phyloP scores from a whole-genome alignment of 2,113 vertebrate species.

The Petrocephalus zakoni region DNA sequence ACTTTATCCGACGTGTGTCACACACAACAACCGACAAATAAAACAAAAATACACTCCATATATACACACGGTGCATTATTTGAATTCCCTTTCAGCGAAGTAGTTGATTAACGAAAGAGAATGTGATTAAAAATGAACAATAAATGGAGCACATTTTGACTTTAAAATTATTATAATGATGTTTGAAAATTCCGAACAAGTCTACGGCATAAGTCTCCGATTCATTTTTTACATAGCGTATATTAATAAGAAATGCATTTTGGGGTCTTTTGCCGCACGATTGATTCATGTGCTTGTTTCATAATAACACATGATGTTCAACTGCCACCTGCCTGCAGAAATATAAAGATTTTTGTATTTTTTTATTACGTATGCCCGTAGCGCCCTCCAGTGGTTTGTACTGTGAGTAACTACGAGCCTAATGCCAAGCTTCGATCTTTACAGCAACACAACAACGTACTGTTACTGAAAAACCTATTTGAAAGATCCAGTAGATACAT shows the following conservation, averaged over 20 bases:
- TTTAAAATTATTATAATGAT: neutral
- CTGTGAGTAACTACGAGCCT: neutral
- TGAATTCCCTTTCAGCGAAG: neutral
- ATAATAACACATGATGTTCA: neutral
- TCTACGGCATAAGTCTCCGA: no score
- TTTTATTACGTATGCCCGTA: neutral
- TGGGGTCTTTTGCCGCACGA: neutral
- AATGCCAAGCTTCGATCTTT: neutral
- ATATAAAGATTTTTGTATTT: neutral
- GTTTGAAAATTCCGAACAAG: neutral
- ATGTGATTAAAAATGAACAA: conserved; percentile 40
- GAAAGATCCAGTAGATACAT: neutral
- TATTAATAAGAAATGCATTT: neutral
- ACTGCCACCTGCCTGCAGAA: neutral
- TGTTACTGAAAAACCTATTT: neutral
- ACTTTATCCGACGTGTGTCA: conserved; percentile 44
- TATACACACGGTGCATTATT: neutral
- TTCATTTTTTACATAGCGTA: neutral
- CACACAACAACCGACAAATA: conserved; percentile 35
- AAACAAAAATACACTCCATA: conserved; percentile 47
- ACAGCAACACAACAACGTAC: neutral
- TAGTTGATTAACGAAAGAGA: neutral
- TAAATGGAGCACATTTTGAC: neutral
- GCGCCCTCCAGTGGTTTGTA: neutral
- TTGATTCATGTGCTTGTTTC: neutral